These are phyloP conservation scores for Tethea ocularis DNA, from an alignment of 2,888 invertebrate genomes.

Conservation along the genomic window DNA sequence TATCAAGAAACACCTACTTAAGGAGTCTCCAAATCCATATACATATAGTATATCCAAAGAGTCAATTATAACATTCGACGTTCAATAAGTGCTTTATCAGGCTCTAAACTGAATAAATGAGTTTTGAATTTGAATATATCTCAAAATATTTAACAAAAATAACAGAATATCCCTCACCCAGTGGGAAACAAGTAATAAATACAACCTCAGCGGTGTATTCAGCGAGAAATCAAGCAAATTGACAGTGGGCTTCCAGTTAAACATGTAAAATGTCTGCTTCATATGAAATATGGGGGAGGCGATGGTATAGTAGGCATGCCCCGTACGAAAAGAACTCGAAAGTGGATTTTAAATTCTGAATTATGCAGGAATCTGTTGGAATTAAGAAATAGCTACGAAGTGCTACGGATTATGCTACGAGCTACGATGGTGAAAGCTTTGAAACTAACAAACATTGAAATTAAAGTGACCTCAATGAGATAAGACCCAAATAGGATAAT, in stretches of 20 bases:
- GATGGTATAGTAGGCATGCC: not conserved
- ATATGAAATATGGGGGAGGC: not conserved
- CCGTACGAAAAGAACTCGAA: not conserved
- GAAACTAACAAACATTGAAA: too few relatives aligned
- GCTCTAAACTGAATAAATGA: too few relatives aligned
- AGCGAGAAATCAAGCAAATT: not conserved
- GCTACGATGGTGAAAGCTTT: not conserved
- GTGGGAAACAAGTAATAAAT: not conserved
- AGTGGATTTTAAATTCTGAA: not conserved
- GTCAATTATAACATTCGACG: too few relatives aligned
- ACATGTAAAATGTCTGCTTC: not conserved
- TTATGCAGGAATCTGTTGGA: not conserved
- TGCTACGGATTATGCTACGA: not conserved
- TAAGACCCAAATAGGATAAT: too few relatives aligned
- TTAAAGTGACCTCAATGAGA: too few relatives aligned
- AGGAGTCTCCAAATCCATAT: too few relatives aligned
- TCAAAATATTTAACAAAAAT: too few relatives aligned
- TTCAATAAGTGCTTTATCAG: too few relatives aligned
- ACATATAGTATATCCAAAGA: too few relatives aligned
- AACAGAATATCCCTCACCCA: too few relatives aligned
- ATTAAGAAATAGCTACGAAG: not conserved
- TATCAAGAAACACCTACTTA: too few relatives aligned
- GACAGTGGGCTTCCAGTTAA: not conserved
- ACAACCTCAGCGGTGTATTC: not conserved
- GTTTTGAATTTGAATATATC: too few relatives aligned